Conservation (phyloP, 2,888 invertebrate species). For the Barypeithes pellucidus region DNA sequence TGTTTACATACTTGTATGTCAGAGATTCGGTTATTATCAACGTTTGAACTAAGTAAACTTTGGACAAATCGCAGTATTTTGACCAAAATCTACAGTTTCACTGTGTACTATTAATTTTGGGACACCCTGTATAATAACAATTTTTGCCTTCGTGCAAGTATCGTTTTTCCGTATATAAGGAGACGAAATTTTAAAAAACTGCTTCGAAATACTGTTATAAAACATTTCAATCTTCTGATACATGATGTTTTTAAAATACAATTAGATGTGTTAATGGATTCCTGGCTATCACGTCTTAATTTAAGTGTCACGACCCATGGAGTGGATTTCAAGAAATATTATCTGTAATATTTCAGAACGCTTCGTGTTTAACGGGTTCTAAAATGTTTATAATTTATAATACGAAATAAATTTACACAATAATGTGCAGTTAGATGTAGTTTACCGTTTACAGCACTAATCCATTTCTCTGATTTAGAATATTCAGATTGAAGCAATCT, state of each 20-base stretch:
- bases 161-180: too few species aligned
- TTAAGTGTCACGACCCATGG: constrained; percentile 20
- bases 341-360: constrained; percentile 37
- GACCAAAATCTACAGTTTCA: too few species aligned
- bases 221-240: neutral
- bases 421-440: constrained; percentile 24
- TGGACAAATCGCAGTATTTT: too few species aligned
- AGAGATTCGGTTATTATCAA: too few species aligned
- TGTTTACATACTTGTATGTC: too few species aligned
- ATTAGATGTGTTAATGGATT: constrained; percentile 33
- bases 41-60: too few species aligned
- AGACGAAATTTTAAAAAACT: too few species aligned
- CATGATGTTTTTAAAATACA: neutral
- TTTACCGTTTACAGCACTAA: constrained; percentile 24
- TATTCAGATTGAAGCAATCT: constrained; percentile 24
- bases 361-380: constrained; percentile 24
- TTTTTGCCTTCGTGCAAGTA: too few species aligned
- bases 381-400: constrained; percentile 31
- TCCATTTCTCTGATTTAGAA: constrained; percentile 27
- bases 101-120: too few species aligned
- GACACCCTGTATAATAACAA: too few species aligned
- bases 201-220: neutral
- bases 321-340: constrained; percentile 31
- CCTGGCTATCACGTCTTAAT: constrained; percentile 25
- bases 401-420: constrained; percentile 26